Evolutionary conservation across 2,113 vertebrate genomes (phyloP).

Genomic region (Vulpes vulpes): DNA sequence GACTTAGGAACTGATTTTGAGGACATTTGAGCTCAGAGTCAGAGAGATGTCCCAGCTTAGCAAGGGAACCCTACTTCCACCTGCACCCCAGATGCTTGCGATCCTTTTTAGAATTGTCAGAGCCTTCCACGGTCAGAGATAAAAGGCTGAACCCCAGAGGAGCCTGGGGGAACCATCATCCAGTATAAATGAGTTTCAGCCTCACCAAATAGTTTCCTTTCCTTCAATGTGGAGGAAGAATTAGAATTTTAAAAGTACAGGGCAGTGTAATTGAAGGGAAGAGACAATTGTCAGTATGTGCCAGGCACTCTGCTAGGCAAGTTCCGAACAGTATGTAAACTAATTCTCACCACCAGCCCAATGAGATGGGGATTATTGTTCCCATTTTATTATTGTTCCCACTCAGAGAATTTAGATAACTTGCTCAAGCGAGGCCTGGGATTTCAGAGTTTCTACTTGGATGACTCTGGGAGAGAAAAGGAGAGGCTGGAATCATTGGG

Average conservation of each 20-base stretch:
- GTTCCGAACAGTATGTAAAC: neutral
- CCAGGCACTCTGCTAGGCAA: neutral
- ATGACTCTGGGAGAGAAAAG: neutral
- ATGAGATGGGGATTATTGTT: neutral
- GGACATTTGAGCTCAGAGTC: conserved; percentile 22
- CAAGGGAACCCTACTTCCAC: neutral
- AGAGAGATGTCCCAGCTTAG: neutral
- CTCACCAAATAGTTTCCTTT: conserved; percentile 41
- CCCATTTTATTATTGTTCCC: neutral
- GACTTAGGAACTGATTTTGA: neutral
- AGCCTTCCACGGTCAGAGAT: neutral
- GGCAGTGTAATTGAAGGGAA: neutral
- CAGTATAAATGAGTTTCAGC: neutral
- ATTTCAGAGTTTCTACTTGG: neutral
- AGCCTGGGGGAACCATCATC: neutral
- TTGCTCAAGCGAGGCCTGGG: neutral
- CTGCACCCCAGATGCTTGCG: neutral
- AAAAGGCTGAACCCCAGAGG: neutral
- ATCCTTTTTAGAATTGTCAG: neutral
- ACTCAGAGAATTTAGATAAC: neutral
- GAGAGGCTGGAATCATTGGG: neutral
- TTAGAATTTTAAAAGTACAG: conserved; percentile 50
- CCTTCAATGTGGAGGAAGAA: conserved; percentile 45
- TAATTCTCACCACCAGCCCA: neutral
- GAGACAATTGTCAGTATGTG: neutral